Conservation (phyloP, 2,113 vertebrate genomes). For the Ellobius talpinus region DNA sequence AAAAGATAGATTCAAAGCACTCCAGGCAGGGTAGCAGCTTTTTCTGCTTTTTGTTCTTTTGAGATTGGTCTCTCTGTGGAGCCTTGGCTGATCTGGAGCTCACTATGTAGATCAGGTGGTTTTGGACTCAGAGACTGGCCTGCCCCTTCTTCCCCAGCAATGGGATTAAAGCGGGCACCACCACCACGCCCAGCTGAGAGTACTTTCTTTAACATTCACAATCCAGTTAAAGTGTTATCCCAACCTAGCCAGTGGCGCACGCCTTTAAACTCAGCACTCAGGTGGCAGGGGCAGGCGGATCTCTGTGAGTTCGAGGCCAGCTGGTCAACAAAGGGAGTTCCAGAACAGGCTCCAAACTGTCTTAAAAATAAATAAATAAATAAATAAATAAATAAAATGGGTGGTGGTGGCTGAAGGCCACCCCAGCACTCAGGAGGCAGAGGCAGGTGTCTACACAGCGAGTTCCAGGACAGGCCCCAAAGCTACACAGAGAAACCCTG, state of each 20-base stretch:
- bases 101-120: neutral
- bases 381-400: too few species aligned
- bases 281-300: too few species aligned
- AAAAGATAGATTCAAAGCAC: neutral
- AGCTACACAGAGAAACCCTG: too few species aligned
- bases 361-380: too few species aligned
- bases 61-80: neutral
- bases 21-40: neutral
- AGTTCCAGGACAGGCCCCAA: too few species aligned
- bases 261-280: too few species aligned
- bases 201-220: neutral
- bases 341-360: too few species aligned
- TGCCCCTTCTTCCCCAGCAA: neutral
- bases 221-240: neutral
- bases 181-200: neutral
- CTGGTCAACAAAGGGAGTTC: too few species aligned
- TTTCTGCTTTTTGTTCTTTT: neutral
- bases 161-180: neutral
- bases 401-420: too few species aligned
- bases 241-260: neutral
- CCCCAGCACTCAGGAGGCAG: too few species aligned
- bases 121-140: neutral
- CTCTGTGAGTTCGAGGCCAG: too few species aligned
- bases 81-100: neutral
- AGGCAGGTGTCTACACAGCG: too few species aligned